Evolutionary conservation across 2,113 vertebrate species (phyloP), one percentile per base, ranked within the genome.

Genomic region (Hypanus sabinus): DNA sequence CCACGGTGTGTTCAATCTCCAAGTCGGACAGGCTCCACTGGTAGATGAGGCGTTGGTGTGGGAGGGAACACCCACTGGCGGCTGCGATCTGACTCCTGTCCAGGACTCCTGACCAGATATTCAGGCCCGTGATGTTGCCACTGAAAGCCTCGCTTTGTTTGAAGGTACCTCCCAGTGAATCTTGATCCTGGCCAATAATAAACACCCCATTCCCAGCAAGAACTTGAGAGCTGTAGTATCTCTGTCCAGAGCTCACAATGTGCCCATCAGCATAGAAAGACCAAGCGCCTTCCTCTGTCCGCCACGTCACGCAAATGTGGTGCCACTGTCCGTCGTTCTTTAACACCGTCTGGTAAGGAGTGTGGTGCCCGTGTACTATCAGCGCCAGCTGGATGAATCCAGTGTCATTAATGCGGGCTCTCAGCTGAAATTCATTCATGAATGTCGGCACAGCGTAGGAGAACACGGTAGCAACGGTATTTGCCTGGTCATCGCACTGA

Each of bases 171-270:
- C 98, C 98, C 79, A 98, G 97, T 0, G 98, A 97, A 94, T 99
- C 98, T 94, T 98, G 98, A 93, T 99, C 98, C 94, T 99, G 98
- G 0, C 99, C 98, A 38, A 98, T 95, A 11, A 98, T 98, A 27
- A 99, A 96, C 70, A 97, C 97, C 0, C 98, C 98, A 0, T 96
- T 95, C 0, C 96, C 96, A 0, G 96, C 94, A 94, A 99, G 97
- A n/a, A 97, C 96, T 57, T 97, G 96, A 27, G 96, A 95, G 0
- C 95, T 94, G 14, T 96, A 94, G 0, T 94, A 94, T 3, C 94
- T 96, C 5, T 96, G 94, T 0, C 96, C 97, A 0, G 94, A 94
- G 0, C 97, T 96, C 9, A 96, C 96, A 94, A 76, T 94, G 85
- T 96, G 95, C 0, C 98, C 97, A 0, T 98, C 97, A 0, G 97